Evolutionary conservation across 2,888 invertebrate genomes (phyloP).

Genomic region (Agrochola circellaris): DNA sequence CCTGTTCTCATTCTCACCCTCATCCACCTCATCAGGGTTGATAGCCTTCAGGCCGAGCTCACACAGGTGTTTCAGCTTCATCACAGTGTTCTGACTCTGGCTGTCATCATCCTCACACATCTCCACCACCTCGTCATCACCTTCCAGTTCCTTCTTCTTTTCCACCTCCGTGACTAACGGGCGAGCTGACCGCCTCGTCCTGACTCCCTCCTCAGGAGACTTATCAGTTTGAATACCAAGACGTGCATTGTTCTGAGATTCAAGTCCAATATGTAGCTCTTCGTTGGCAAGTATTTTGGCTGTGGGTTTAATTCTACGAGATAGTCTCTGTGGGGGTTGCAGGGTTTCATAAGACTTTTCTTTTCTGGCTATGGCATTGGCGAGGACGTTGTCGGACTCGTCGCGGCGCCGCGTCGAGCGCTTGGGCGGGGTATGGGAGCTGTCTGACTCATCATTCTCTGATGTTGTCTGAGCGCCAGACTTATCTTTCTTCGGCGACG

Average conservation of each 20-base stretch:
- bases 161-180: conserved; percentile 64
- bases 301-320: conserved; percentile 92
- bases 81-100: conserved; percentile 86
- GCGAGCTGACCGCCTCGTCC: conserved; percentile 81
- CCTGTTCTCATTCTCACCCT: conserved; percentile 66
- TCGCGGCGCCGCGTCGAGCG: conserved; percentile 92
- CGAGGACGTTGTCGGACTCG: conserved; percentile 92
- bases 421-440: conserved; percentile 87
- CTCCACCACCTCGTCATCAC: conserved; percentile 69
- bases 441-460: conserved; percentile 85
- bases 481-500: conserved; percentile 78
- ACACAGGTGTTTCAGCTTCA: conserved; percentile 90
- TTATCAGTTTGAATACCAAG: conserved; percentile 84
- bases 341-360: conserved; percentile 92
- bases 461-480: conserved; percentile 75
- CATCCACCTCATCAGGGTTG: conserved; percentile 80
- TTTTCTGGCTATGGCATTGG: conserved; percentile 93
- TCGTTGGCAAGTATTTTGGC: conserved; percentile 92
- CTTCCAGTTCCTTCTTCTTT: conserved; percentile 58
- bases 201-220: conserved; percentile 82
- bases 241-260: conserved; percentile 90
- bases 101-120: conserved; percentile 69
- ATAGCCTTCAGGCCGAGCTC: conserved; percentile 89
- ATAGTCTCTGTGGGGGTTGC: conserved; percentile 78
- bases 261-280: conserved; percentile 90